A percentile compares a stretch with the other conserved stretches of the same genome.
phyloP scores from a whole-genome alignment of 2,797 vertebrate species.

The Lophius americanus region DNA sequence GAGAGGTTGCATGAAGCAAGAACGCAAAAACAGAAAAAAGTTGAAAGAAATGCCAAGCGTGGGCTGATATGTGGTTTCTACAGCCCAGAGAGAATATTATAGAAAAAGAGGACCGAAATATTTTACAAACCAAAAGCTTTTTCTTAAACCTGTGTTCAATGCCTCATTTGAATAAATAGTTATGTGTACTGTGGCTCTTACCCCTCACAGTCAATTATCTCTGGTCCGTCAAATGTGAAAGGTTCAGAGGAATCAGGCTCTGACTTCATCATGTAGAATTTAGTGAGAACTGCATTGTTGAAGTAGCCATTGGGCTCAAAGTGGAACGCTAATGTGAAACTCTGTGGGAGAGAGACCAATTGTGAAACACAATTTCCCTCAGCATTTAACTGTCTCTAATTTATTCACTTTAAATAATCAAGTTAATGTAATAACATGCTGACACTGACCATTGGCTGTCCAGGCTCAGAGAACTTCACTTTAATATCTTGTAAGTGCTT shows the following conservation, averaged over 20 bases:
- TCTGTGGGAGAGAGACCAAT: slow-evolving; percentile 73
- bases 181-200: slow-evolving; percentile 72
- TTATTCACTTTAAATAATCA: not conserved
- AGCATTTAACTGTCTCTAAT: not conserved
- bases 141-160: slow-evolving; percentile 6
- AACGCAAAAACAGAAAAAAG: slow-evolving; percentile 19
- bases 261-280: slow-evolving; percentile 98
- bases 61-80: slow-evolving; percentile 43
- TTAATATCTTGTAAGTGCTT: slow-evolving; percentile 96
- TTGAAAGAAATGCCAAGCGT: slow-evolving; percentile 21
- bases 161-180: not conserved
- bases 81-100: slow-evolving; percentile 30
- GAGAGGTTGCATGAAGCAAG: slow-evolving; percentile 19
- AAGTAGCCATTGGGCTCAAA: slow-evolving; percentile 97
- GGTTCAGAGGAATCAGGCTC: slow-evolving; percentile 93
- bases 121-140: slow-evolving; percentile 27
- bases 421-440: not conserved
- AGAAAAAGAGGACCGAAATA: slow-evolving; percentile 12
- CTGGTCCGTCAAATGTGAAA: slow-evolving; percentile 97
- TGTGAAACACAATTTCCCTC: not conserved
- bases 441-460: slow-evolving; percentile 92
- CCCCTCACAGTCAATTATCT: slow-evolving; percentile 97
- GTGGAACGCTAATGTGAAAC: slow-evolving; percentile 97
- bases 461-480: slow-evolving; percentile 94
- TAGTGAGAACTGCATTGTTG: slow-evolving; percentile 92